Conservation (phyloP, 2,888 invertebrate genomes). For the Ypsolopha sequella region DNA sequence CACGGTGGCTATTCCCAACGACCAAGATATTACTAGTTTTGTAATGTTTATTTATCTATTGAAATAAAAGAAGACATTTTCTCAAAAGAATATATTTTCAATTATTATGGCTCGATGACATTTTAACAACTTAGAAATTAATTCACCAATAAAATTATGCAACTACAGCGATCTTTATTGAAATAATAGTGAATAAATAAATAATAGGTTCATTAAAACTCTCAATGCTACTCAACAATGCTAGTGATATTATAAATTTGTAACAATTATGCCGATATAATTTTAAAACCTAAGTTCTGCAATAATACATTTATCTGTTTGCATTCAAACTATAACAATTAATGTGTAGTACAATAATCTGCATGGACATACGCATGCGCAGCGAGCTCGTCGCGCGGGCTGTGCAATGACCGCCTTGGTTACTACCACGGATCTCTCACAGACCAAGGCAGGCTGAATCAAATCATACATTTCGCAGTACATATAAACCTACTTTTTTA, state of each 20-base stretch:
- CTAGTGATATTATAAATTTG: slow-evolving; percentile 55
- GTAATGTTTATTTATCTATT: not conserved
- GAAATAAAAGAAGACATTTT: slow-evolving; percentile 25
- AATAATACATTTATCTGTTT: slow-evolving; percentile 30
- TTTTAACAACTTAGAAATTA: slow-evolving; percentile 69
- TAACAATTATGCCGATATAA: slow-evolving; percentile 65
- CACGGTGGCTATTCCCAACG: slow-evolving; percentile 20
- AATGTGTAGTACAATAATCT: not conserved
- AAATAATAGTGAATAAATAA: slow-evolving; percentile 63
- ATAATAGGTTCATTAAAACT: slow-evolving; percentile 36
- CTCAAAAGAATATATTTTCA: slow-evolving; percentile 70
- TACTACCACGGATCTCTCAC: too few species aligned
- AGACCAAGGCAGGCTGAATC: too few species aligned
- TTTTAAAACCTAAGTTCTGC: slow-evolving; percentile 37
- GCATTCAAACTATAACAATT: slow-evolving; percentile 44
- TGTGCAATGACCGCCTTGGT: not conserved
- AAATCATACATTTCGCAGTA: too few species aligned
- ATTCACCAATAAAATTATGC: slow-evolving; percentile 64
- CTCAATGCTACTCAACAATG: slow-evolving; percentile 66
- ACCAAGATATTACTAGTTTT: slow-evolving; percentile 17
- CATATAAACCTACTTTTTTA: too few species aligned
- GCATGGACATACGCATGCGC: not conserved
- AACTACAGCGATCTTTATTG: slow-evolving; percentile 54
- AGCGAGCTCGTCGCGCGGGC: slow-evolving; percentile 5
- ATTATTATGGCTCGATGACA: slow-evolving; percentile 71